Conservation (phyloP, 2,797 vertebrate genomes). For the Graptemys geographica region DNA sequence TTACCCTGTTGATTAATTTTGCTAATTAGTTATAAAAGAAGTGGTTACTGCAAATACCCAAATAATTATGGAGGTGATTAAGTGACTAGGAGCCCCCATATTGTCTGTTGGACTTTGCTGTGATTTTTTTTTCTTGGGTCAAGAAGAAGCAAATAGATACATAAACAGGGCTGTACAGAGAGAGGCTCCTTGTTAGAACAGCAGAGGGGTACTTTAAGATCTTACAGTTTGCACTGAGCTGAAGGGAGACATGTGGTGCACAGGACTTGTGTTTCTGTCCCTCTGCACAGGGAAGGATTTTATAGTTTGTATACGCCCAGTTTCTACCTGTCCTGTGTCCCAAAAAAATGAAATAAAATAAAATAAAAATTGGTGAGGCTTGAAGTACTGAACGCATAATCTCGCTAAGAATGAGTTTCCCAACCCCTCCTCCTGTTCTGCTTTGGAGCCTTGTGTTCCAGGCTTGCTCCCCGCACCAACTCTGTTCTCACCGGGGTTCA, state of each 20-base stretch:
- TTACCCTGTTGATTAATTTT: conserved; percentile 47
- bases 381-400: neutral
- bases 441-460: neutral
- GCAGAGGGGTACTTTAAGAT: neutral
- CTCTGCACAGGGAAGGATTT: too few relatives aligned
- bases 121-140: neutral
- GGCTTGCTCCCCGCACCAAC: too few relatives aligned
- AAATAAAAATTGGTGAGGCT: neutral
- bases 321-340: too few relatives aligned
- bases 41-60: accelerated
- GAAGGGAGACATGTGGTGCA: neutral
- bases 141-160: neutral
- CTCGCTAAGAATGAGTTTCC: neutral
- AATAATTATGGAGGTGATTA: neutral
- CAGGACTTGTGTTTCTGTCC: too few relatives aligned
- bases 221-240: neutral
- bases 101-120: neutral
- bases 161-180: neutral
- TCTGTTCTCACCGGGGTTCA: neutral
- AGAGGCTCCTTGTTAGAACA: neutral
- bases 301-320: too few relatives aligned
- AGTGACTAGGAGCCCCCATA: neutral
- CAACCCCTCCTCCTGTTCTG: neutral
- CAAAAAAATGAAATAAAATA: too few relatives aligned
- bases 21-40: conserved; percentile 64